A percentile compares a stretch with the other conserved stretches of the same genome.
These are phyloP conservation scores for Meleagris gallopavo DNA, from an alignment of 2,113 vertebrate species.

Conservation along the genomic window DNA sequence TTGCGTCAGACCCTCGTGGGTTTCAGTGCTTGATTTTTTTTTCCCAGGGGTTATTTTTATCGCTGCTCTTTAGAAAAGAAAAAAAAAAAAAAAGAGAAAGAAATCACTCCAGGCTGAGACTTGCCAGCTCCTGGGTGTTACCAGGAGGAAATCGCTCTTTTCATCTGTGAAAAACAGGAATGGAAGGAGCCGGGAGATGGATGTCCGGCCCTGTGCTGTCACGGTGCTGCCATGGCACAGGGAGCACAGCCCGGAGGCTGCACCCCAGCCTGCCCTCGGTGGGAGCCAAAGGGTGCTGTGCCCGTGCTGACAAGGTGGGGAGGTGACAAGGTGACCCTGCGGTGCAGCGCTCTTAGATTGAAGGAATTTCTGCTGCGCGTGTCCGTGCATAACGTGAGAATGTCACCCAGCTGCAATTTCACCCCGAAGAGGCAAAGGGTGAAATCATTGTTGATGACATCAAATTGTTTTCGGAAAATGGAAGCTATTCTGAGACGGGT, in stretches of 20 bases:
- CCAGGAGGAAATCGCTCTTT: conserved; percentile 25
- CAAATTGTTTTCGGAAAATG: not conserved
- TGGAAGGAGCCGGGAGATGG: not conserved
- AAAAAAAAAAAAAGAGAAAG: not conserved
- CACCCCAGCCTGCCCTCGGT: not conserved
- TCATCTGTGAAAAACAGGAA: conserved; percentile 16
- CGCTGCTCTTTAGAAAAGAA: not conserved
- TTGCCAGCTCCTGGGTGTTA: conserved; percentile 38
- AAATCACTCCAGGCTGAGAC: not conserved
- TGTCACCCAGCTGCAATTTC: conserved; percentile 39
- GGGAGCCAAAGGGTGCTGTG: not conserved
- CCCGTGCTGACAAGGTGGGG: not conserved
- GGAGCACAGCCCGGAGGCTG: not conserved
- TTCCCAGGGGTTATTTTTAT: conserved; percentile 13
- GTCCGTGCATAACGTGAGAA: not conserved
- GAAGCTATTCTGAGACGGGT: not conserved
- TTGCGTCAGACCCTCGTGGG: conserved; percentile 16
- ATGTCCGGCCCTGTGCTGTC: not conserved
- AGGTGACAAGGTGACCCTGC: not conserved
- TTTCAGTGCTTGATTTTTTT: not conserved
- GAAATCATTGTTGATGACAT: conserved; percentile 11
- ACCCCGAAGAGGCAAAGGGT: not conserved
- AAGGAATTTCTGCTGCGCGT: not conserved
- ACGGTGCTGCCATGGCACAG: not conserved
- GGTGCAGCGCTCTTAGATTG: rapidly evolving